Base-by-base conservation (phyloP, 1,140 invertebrate species). In the Pemphigus obesinymphae region DNA sequence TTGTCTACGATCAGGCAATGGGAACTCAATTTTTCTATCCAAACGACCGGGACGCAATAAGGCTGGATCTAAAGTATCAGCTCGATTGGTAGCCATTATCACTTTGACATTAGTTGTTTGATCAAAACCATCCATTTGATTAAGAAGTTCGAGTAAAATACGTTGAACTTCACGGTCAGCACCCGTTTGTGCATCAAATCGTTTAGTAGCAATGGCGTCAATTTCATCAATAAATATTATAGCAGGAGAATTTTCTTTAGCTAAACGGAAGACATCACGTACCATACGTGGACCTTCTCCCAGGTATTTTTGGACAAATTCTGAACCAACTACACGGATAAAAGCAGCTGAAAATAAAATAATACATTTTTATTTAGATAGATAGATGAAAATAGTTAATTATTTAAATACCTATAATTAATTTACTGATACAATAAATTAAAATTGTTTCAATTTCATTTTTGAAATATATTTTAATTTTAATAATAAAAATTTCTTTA, bases 81-180 rank as follows among this genome's bases (percentile, higher is more conserved):
- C 97, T 86, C 97, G 91, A 87, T 99, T 99, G 1, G 98, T 99
- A 3, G 98, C 98, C 98, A 99, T 99, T 61, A 99, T 99, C 20
- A 99, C 94, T 90, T 99, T 99, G 23, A 99, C 98, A 90, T 99
- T 99, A 26, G 98, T 99, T 4, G 97, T 99, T 88, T 99, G 97
- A 90, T 99, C 98, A 89, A 99, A 99, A 75, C 98, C 98, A 89
- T 99, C 98, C 98, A 99, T 99, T 89, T 99, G 98, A 89, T 99
- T 99, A 0, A 99, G 89, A 15, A 99, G 89, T 86, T 99, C 98
- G 5, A 99, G 88, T 4, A 99, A 88, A 88, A 99, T 99, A 88
- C 98, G 92, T 87, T 99, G 98, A 0, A 99, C 98, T 89, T 99
- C 98, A 85, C 98, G 91, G 90, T 99, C 98, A 82, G 98, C 98